Evolutionary conservation across 1,140 invertebrate genomes (phyloP).

Genomic region (Wasmannia auropunctata): DNA sequence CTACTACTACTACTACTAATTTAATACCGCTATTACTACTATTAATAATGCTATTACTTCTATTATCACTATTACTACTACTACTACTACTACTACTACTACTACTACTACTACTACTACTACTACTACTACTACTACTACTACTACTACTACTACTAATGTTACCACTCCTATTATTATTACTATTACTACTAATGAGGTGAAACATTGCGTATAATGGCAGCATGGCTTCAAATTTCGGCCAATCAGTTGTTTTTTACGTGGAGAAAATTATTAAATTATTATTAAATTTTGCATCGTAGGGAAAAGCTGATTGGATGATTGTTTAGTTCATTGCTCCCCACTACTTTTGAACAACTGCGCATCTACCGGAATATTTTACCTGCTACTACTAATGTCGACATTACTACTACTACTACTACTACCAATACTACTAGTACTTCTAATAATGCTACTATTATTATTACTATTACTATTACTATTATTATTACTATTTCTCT

Average conservation of each 20-base stretch:
- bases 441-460: slow-evolving; percentile 22
- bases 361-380: no score
- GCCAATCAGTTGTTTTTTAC: no score
- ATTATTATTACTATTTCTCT: slow-evolving; percentile 55
- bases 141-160: slow-evolving; percentile 41
- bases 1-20: slow-evolving; percentile 31
- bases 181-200: neutral
- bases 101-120: slow-evolving; percentile 5
- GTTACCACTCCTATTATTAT: slow-evolving; percentile 1
- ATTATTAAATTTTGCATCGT: no score
- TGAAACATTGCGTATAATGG: no score
- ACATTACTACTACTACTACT: slow-evolving; percentile 44
- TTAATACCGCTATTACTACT: slow-evolving; percentile 65
- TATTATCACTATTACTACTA: slow-evolving; percentile 58
- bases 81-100: slow-evolving; percentile 47
- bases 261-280: no score
- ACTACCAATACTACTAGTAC: slow-evolving; percentile 32
- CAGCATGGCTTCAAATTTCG: no score
- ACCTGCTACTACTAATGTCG: slow-evolving; percentile 47
- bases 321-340: no score
- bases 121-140: neutral
- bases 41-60: slow-evolving; percentile 34
- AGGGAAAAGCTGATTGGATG: no score
- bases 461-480: no score
- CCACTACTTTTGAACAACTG: no score